Evolutionary conservation across 1,140 invertebrate species (phyloP).

Genomic region (Drosophila pseudoananassae): DNA sequence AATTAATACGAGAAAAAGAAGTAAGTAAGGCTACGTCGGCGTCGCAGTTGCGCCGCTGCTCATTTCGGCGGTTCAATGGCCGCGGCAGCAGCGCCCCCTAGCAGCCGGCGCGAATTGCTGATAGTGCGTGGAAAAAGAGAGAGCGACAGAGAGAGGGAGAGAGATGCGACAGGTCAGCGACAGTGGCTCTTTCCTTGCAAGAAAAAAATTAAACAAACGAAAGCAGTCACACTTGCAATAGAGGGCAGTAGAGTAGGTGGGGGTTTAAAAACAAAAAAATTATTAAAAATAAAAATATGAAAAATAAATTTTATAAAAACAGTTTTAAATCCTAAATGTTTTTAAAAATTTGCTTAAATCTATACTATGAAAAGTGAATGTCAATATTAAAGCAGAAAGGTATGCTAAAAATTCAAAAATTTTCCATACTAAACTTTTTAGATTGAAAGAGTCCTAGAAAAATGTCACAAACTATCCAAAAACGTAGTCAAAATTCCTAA

Average conservation of each 20-base stretch:
- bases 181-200: slow-evolving; percentile 5
- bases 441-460: no score
- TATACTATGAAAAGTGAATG: no score
- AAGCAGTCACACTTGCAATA: slow-evolving; percentile 12
- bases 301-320: not conserved
- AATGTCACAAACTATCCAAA: no score
- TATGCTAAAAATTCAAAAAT: no score
- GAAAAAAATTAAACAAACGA: slow-evolving; percentile 11
- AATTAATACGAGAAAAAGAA: slow-evolving; percentile 53
- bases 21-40: not conserved
- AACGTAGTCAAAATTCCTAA: not conserved
- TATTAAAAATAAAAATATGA: no score
- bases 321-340: no score
- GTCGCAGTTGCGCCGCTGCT: slow-evolving; percentile 31
- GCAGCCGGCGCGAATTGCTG: slow-evolving; percentile 59
- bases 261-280: not conserved
- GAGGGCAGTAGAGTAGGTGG: not conserved
- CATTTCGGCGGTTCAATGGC: slow-evolving; percentile 70
- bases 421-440: not conserved
- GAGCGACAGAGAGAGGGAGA: not conserved
- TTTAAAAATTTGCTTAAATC: no score
- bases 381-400: no score
- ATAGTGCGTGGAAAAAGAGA: slow-evolving; percentile 38
- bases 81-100: slow-evolving; percentile 48
- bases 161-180: not conserved